Conservation (phyloP, 1,140 invertebrate species). For the Mesaphorura yosii region DNA sequence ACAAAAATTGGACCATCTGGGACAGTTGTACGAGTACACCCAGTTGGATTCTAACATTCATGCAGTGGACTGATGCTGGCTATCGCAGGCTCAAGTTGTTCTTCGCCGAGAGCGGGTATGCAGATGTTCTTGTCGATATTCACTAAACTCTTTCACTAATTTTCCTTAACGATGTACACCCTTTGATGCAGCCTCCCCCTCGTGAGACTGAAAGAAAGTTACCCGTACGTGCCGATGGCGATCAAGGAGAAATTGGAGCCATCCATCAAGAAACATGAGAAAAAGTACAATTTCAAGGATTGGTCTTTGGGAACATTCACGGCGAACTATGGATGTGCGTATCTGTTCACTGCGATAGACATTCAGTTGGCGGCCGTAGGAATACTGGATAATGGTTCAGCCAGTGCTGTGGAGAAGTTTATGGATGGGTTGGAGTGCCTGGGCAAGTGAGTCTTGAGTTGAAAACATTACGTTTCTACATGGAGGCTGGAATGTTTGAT, state of each 20-base stretch:
- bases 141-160: too few relatives aligned
- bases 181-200: conserved; percentile 57
- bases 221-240: conserved; percentile 72
- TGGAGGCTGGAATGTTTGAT: too few relatives aligned
- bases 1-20: conserved; percentile 83
- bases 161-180: too few relatives aligned
- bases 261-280: conserved; percentile 54
- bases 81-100: conserved; percentile 70
- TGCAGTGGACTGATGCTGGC: conserved; percentile 71
- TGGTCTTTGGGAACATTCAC: conserved; percentile 58
- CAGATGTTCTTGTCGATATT: conserved; percentile 11
- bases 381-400: too few relatives aligned
- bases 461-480: too few relatives aligned
- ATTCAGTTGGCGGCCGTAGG: conserved; percentile 68
- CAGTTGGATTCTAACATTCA: conserved; percentile 56
- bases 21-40: conserved; percentile 70
- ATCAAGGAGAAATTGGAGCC: conserved; percentile 62
- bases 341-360: conserved; percentile 69
- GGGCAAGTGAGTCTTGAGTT: too few relatives aligned
- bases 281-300: conserved; percentile 65
- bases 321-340: conserved; percentile 66
- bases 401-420: too few relatives aligned
- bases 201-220: conserved; percentile 72
- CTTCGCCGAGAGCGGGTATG: conserved; percentile 80
- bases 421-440: too few relatives aligned